A percentile compares a stretch with the other conserved stretches of the same genome.
Evolutionary conservation across 2,888 invertebrate species (phyloP).

Genomic region (Nemotelus pantherinus): DNA sequence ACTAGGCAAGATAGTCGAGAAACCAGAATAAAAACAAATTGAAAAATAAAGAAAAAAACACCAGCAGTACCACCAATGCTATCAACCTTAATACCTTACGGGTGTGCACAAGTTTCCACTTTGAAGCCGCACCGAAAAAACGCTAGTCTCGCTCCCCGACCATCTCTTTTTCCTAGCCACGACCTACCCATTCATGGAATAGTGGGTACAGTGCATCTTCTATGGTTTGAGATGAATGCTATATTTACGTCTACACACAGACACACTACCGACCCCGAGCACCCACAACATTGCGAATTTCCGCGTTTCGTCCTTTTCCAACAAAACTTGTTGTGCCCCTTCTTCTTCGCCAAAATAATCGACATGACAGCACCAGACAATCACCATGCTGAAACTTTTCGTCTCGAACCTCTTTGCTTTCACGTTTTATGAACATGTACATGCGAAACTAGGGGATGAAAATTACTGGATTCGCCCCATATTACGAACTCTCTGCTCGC

Average conservation of each 20-base stretch:
- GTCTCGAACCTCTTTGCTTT: neutral
- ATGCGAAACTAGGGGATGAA: neutral
- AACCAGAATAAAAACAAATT: neutral
- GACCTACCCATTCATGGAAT: conserved; percentile 26
- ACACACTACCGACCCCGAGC: conserved; percentile 1
- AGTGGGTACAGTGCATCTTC: neutral
- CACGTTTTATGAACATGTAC: conserved; percentile 8
- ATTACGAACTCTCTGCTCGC: neutral
- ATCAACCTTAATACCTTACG: conserved; percentile 18
- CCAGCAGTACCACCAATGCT: neutral
- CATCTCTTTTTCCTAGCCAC: neutral
- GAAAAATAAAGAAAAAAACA: conserved; percentile 2
- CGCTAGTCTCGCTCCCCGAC: neutral
- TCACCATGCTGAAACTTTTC: conserved; percentile 14
- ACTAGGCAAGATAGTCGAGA: neutral
- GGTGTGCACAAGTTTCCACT: conserved; percentile 19
- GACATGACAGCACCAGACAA: conserved; percentile 4
- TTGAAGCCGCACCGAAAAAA: conserved; percentile 32
- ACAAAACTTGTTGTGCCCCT: conserved; percentile 21
- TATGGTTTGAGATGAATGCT: neutral
- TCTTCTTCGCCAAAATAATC: neutral
- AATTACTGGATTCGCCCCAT: conserved; percentile 36
- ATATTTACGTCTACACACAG: neutral
- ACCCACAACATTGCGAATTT: conserved; percentile 24
- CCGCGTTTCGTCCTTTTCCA: conserved; percentile 35